A percentile compares a stretch with the other conserved stretches of the same genome.
These are phyloP conservation scores for Gari tellinella DNA, from an alignment of 2,888 invertebrate species.

Conservation along the genomic window DNA sequence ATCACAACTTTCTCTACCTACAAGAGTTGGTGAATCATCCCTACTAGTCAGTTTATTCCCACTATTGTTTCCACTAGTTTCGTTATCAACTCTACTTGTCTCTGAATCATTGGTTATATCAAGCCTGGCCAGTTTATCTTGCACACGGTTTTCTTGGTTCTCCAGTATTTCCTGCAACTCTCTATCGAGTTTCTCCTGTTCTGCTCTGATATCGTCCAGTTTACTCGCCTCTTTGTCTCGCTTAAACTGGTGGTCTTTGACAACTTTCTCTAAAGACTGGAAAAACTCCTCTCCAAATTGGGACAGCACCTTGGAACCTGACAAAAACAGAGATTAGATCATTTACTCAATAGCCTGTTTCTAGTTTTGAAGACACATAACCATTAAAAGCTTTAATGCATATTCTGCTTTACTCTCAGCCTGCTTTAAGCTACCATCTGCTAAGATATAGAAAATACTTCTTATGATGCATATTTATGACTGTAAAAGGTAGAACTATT, in stretches of 20 bases:
- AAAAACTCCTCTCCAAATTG: slow-evolving; percentile 75
- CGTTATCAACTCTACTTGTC: not conserved
- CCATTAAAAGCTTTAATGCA: too few species aligned
- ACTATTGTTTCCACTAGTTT: not conserved
- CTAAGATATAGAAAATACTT: too few species aligned
- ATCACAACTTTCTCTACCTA: slow-evolving; percentile 1
- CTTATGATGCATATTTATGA: too few species aligned
- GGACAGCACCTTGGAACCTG: slow-evolving; percentile 64
- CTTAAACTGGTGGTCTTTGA: slow-evolving; percentile 63
- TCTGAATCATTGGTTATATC: slow-evolving; percentile 1
- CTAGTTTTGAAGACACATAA: too few species aligned
- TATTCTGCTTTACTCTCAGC: too few species aligned
- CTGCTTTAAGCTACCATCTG: too few species aligned
- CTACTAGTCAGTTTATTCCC: not conserved
- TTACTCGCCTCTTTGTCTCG: slow-evolving; percentile 64
- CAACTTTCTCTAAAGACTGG: slow-evolving; percentile 63
- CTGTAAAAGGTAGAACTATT: too few species aligned
- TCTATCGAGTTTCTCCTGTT: slow-evolving; percentile 66
- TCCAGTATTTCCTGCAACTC: slow-evolving; percentile 65
- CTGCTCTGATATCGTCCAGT: slow-evolving; percentile 58
- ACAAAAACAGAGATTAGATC: not conserved
- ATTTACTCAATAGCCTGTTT: too few species aligned
- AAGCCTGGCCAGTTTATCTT: slow-evolving; percentile 15
- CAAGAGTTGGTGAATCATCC: slow-evolving; percentile 5
- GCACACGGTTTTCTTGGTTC: slow-evolving; percentile 59